Evolutionary conservation across 2,888 invertebrate species (phyloP), one percentile per base, ranked within the genome.

Genomic region (Biston betularia): DNA sequence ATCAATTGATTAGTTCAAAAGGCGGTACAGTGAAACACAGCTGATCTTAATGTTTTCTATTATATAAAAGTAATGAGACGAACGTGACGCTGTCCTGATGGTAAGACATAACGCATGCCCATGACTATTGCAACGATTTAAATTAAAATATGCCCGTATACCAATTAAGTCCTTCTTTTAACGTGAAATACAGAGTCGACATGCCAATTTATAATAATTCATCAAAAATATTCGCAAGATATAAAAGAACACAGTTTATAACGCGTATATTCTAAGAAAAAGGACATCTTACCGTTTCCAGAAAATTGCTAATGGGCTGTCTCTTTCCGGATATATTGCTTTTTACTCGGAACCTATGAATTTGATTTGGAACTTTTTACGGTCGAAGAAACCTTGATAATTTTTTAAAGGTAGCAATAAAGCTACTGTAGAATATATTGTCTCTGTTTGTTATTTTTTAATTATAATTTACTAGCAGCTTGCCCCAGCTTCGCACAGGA

Each of bases 271-370:
- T 60, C 63, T 67, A 63, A 74, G 77, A 79, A 79, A 79, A 72
- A 75, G 75, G 79, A 80, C 79, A 81, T 80, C 81, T 84, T 81
- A 78, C 75, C 79, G 74, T 75, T 64, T 73, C 79, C 76, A 65
- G 73, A 76, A 48, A 73, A 60, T 65, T 67, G 69, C 80, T 85
- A 85, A 85, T 85, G 84, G 85, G 77, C 79, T 76, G 80, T 77
- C 80, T 71, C 61, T 56, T 61, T 52, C 61, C 83, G 80, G 83
- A 83, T 81, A 79, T 86, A 83, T 85, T 79, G 82, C 82, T 86
- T 83, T 86, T 84, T 80, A 80, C 83, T 79, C 78, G 78, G 83
- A 81, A 77, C 72, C 71, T 66, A 71, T 71, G 72, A 77, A 80
- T 79, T 74, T 76, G 77, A 81, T 83, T 84, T 78, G 73, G 69